Evolutionary conservation across 1,140 invertebrate species (phyloP).

Genomic region (Grapholita molesta): DNA sequence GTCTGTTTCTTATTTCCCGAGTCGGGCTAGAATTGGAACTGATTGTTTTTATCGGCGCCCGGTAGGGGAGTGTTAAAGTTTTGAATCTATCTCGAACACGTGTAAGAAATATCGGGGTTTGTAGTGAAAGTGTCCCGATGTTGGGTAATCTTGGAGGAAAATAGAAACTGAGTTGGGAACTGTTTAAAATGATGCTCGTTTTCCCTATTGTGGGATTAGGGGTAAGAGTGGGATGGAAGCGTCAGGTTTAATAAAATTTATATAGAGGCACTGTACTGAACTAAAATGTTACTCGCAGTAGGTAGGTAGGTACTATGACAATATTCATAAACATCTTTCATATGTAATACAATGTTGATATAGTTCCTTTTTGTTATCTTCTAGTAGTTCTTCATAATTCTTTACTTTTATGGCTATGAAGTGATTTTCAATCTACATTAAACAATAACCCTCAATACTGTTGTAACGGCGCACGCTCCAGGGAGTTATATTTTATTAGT

Average conservation of each 20-base stretch:
- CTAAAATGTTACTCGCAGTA: no score
- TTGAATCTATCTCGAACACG: slow-evolving; percentile 56
- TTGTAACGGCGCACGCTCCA: no score
- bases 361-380: no score
- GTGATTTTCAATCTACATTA: no score
- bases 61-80: slow-evolving; percentile 39
- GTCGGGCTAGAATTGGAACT: slow-evolving; percentile 42
- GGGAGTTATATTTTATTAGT: no score
- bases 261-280: no score
- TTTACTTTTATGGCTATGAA: no score
- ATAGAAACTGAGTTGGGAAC: neutral
- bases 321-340: no score
- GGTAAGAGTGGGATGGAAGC: neutral
- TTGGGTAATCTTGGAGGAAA: neutral
- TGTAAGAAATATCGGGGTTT: slow-evolving; percentile 30
- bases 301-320: no score
- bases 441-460: no score
- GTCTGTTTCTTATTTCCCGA: slow-evolving; percentile 69
- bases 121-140: slow-evolving; percentile 16
- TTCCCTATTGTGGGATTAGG: neutral
- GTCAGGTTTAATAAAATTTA: neutral
- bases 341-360: no score
- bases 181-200: slow-evolving; percentile 6
- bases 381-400: no score
- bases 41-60: slow-evolving; percentile 65